Conservation (phyloP, 1,140 invertebrate genomes). For the Panulirus ornatus region DNA sequence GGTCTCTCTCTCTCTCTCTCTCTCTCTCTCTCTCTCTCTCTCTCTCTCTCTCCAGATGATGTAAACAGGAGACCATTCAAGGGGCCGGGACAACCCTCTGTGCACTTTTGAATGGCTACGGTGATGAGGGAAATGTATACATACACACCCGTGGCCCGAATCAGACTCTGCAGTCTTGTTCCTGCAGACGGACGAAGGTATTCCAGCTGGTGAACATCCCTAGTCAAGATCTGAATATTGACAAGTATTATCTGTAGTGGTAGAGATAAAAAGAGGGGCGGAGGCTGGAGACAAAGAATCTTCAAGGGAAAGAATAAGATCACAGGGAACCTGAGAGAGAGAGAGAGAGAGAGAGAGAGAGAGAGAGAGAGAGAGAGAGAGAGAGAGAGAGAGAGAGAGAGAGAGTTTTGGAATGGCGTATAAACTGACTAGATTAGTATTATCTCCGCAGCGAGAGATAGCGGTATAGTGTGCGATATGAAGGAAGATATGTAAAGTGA, state of each 20-base stretch:
- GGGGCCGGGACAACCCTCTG: not conserved
- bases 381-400: conserved; percentile 23
- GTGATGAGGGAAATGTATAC: not conserved
- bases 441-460: too few species aligned
- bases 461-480: too few species aligned
- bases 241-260: not conserved
- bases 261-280: not conserved
- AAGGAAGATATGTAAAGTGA: too few species aligned
- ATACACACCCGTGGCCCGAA: too few species aligned
- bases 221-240: not conserved
- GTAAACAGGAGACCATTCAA: not conserved
- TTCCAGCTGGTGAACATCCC: not conserved
- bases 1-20: conserved; percentile 8
- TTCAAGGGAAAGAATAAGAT: too few species aligned
- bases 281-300: too few species aligned
- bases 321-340: not conserved
- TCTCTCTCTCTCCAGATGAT: not conserved
- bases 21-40: conserved; percentile 26
- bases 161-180: too few species aligned
- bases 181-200: not conserved
- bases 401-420: too few species aligned
- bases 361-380: not conserved
- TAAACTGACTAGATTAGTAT: too few species aligned
- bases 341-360: not conserved
- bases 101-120: not conserved